Evolutionary conservation across 2,797 vertebrate genomes (phyloP).

Genomic region (Tiaroga cobitis): DNA sequence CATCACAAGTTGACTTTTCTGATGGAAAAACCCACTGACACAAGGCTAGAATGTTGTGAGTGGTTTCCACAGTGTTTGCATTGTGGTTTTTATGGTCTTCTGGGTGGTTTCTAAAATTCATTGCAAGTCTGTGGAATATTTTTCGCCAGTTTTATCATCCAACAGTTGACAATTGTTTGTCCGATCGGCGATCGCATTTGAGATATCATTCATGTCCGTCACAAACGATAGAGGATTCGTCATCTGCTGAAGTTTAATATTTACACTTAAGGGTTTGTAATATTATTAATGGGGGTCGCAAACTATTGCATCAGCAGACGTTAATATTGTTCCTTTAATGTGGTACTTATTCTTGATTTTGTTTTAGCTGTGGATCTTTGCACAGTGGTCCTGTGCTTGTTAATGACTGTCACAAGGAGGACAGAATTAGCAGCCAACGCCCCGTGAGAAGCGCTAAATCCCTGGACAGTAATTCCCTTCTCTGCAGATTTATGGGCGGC

Average conservation of each 20-base stretch:
- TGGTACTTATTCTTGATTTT: neutral
- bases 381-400: neutral
- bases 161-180: neutral
- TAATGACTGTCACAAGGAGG: constrained; percentile 13
- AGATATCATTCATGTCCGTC: neutral
- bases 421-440: constrained; percentile 68
- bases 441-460: constrained; percentile 66
- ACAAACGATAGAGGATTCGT: neutral
- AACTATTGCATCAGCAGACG: neutral
- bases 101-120: neutral
- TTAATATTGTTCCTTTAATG: neutral
- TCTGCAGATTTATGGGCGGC: constrained; percentile 66
- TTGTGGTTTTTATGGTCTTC: neutral
- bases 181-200: no score
- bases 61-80: neutral
- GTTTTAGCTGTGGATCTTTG: neutral
- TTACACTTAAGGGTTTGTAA: neutral
- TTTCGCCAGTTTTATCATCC: neutral
- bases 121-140: neutral
- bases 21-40: neutral
- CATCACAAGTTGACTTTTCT: neutral
- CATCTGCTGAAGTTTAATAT: neutral
- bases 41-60: neutral
- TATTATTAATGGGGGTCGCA: neutral
- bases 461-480: constrained; percentile 63